Base-by-base conservation (phyloP, 2,888 invertebrate species). In the Proisotoma minuta region DNA sequence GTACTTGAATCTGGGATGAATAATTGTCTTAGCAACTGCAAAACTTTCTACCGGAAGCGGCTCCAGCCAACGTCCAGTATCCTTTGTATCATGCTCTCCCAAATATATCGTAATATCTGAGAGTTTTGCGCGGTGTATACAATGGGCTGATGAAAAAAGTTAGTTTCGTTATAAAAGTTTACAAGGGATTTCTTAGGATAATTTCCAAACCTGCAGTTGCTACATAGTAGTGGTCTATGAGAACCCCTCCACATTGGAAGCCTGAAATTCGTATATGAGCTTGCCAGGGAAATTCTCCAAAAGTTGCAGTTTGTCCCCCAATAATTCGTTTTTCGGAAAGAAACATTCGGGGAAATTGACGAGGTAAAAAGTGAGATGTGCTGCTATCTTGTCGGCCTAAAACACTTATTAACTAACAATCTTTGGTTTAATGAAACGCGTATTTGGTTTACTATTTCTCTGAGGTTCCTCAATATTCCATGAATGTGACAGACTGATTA, bases 231-330 rank as follows among this genome's bases (percentile, higher is more conserved):
- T 84, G 82, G 1, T 88, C 88, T 29, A 90, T 84, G 63, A 90
- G 77, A 0, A 89, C 89, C 0, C 90, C 90, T 1, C 91, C 90
- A 74, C 90, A 91, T 75, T 90, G 90, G 75, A 86, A 90, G 72
- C 88, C 86, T 0, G 86, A 84, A 71, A 90, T 89, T 75, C 90
- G 84, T 65, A 91, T 87, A 74, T 90, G 90, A 0, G 88, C 89
- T 76, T 90, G 90, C 90, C 90, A 91, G 0, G 91, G 90, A 75
- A 88, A 88, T 24, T 59, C 79, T 89, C 89, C 0, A 74, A 83
- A 89, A 69, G 82, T 80, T 0, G 90, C 90, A 70, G 87, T 87
- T 2, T 87, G 80, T 0, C 90, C 90, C 0, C 90, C 91, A 47
- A 91, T 89, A 65, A 90, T 90, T 57, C 90, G 43, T 8, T 51